Evolutionary conservation across 2,797 vertebrate species (phyloP).

Genomic region (Protonibea diacanthus): DNA sequence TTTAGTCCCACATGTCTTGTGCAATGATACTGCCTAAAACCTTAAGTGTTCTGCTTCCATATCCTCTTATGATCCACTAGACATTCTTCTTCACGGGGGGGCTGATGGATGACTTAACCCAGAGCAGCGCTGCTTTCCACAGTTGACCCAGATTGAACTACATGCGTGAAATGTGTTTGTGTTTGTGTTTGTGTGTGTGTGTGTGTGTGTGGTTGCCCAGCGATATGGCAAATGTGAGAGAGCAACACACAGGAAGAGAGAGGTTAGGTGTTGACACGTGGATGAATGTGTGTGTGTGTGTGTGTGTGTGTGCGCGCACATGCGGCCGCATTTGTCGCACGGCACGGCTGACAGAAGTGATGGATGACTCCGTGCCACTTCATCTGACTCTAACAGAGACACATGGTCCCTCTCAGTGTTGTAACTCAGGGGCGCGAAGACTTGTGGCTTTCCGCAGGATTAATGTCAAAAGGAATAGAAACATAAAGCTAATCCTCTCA

Average conservation of each 20-base stretch:
- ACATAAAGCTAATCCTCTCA: constrained; percentile 79
- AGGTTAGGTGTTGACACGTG: constrained; percentile 28
- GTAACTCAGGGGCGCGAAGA: constrained; percentile 61
- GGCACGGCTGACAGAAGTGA: constrained; percentile 56
- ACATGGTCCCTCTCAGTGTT: constrained; percentile 46
- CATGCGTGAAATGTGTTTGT: constrained; percentile 45
- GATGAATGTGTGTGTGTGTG: background rate
- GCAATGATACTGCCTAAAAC: constrained; percentile 56
- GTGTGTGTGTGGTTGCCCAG: constrained; percentile 38
- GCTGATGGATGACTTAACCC: constrained; percentile 73
- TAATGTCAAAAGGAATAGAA: constrained; percentile 80
- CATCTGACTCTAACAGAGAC: constrained; percentile 67
- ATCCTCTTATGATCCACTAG: constrained; percentile 69
- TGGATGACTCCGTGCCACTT: constrained; percentile 63
- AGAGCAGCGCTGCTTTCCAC: constrained; percentile 50
- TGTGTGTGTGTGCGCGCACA: background rate
- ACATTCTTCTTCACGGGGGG: constrained; percentile 64
- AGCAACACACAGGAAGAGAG: background rate
- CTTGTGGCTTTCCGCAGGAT: constrained; percentile 71
- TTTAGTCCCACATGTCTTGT: constrained; percentile 42
- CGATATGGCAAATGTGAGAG: constrained; percentile 25
- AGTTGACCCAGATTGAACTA: constrained; percentile 70
- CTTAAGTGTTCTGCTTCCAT: constrained; percentile 69
- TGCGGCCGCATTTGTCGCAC: background rate
- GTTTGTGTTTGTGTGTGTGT: constrained; percentile 48